Base-by-base conservation (phyloP, 2,113 vertebrate species). In the Leucopsar rothschildi region DNA sequence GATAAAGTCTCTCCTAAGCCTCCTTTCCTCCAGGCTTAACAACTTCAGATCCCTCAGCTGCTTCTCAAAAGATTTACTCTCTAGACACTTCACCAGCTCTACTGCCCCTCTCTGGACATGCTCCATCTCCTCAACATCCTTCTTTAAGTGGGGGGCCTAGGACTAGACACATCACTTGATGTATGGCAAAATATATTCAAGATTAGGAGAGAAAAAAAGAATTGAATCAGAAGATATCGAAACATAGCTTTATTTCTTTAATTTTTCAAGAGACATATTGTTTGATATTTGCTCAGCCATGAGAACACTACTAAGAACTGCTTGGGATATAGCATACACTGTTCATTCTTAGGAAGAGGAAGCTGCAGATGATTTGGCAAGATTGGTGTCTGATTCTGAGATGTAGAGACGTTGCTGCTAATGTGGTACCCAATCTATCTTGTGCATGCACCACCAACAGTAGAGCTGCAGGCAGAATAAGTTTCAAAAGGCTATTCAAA, bases 401-500 rank as follows among this genome's bases (percentile, higher is more conserved):
- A 63, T 44, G 45, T 81, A 82, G 87, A 93, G 53, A 70, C 91
- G 28, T 31, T 53, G 28, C 42, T 72, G 11, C 79, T 92, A 95
- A 92, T 81, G 76, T 93, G 80, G 91, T 37, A 45, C 47, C 86
- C 18, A 57, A 13, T 64, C 88, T 80, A n/a, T 76, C 49, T 44
- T 81, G 17, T 33, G 25, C 55, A 57, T 59, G 60, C 52, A 65
- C 47, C 50, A 72, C 77, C 82, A 50, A 33, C 22, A 69, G 21
- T 45, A 88, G 59, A 82, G 65, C 86, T 91, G 56, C 63, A 93
- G 66, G 82, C 53, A 71, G 53, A 94, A 75, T 23, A 39, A 33
- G 29, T 61, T 96, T 96, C 92, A 80, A 86, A 89, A 93, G 21
- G 39, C 65, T 66, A 25, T 25, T 91, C 40, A 75, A 78, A 79